Evolutionary conservation across 2,113 vertebrate genomes (phyloP), one percentile per base, ranked within the genome.

Genomic region (Herpetotheres cachinnans): DNA sequence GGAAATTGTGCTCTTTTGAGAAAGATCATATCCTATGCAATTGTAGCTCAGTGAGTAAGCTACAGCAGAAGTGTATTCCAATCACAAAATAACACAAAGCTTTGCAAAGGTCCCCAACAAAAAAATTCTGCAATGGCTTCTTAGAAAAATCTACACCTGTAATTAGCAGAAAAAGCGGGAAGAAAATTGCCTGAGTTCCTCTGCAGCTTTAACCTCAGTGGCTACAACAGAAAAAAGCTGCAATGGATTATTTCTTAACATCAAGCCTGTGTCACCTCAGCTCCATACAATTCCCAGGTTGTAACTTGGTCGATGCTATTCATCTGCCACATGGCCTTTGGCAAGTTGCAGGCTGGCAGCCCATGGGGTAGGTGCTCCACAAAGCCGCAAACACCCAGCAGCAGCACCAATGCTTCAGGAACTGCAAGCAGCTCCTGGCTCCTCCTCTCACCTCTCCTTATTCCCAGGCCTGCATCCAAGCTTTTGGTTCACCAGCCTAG

Each of bases 1-100:
- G 10, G 14, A 93, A 95, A 74, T 56, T 9, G 9, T 22, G 10
- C 8, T 70, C 36, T 80, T 89, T 58, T n/a, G 24, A 46, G 13
- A 34, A 67, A 83, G 9, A 52, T 14, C 0, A 0, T n/a, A n/a
- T 36, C 63, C 42, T 62, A 16, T 18, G 10, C 0, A 2, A 44
- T 8, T 0, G 0, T 9, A 29, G 58, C 3, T 92, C 59, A 47
- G 27, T 10, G 72, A 46, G 36, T 18, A 73, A 71, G 46, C 12
- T 50, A 55, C 26, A 74, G 22, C 4, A 56, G 9, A 52, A 38
- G 7, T 4, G 10, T 20, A 40, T 49, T 86, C 18, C 32, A 54
- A 24, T 29, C 61, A 69, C 52, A 73, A 47, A 70, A 38, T 5
- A 55, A 36, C 40, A 58, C 15, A 47, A 62, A 88, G 19, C 27